Percentiles rank a stretch among this genome's conserved stretches.
Conservation (phyloP, 2,113 vertebrate species). For the Dicentrarchus labrax region DNA sequence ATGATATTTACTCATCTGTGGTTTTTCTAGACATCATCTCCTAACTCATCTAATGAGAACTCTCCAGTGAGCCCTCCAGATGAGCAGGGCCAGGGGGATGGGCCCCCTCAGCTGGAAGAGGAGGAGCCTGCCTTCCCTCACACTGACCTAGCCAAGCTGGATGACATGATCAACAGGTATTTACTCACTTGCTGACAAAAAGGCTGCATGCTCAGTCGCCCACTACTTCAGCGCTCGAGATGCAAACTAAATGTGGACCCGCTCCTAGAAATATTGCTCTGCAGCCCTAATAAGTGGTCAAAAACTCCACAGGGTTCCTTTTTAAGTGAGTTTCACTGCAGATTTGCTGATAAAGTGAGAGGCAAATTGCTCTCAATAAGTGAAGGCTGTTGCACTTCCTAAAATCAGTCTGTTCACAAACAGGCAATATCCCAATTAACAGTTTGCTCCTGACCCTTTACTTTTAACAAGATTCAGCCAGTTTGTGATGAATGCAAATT, state of each 20-base stretch:
- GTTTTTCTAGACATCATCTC: constrained; percentile 90
- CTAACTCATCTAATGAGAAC: constrained; percentile 99
- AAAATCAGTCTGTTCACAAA: not conserved
- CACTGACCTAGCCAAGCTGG: constrained; percentile 98
- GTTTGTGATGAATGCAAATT: not conserved
- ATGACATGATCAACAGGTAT: constrained; percentile 99
- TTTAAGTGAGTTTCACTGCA: not conserved
- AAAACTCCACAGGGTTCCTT: not conserved
- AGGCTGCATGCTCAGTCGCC: not conserved
- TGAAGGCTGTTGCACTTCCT: not conserved
- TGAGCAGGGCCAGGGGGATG: constrained; percentile 93
- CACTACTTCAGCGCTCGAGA: not conserved
- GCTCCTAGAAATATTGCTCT: not conserved
- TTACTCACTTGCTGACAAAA: not conserved
- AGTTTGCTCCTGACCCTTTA: too few species aligned
- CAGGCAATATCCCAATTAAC: too few species aligned
- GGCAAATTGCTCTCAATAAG: not conserved
- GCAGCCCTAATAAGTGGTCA: not conserved
- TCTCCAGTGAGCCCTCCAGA: constrained; percentile 97
- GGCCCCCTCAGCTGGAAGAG: constrained; percentile 94
- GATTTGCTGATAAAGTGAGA: not conserved
- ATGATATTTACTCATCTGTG: not conserved
- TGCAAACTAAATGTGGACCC: not conserved
- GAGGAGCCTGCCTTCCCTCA: constrained; percentile 99
- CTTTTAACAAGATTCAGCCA: not conserved